Evolutionary conservation across 2,888 invertebrate genomes (phyloP).

Genomic region (Coenonympha arcania): DNA sequence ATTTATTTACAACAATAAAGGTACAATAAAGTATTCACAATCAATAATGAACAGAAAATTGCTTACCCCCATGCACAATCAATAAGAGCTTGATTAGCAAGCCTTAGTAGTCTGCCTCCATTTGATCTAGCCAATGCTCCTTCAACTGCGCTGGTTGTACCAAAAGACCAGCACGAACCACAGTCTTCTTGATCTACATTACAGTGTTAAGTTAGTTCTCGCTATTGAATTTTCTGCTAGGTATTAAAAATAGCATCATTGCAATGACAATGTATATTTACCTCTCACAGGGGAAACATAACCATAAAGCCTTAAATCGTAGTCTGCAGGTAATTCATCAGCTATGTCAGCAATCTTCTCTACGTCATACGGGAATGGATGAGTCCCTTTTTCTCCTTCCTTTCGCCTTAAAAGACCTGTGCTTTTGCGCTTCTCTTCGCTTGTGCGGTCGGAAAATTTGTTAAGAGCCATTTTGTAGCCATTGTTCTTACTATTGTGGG

Average conservation of each 20-base stretch:
- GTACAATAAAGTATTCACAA: too few relatives aligned
- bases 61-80: conserved; percentile 59
- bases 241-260: neutral
- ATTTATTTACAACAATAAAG: too few relatives aligned
- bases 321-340: conserved; percentile 39
- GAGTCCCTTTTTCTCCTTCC: conserved; percentile 39
- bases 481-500: conserved; percentile 41
- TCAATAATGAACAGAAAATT: neutral
- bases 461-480: conserved; percentile 49
- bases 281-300: conserved; percentile 46
- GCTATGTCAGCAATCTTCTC: conserved; percentile 31
- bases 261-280: conserved; percentile 29
- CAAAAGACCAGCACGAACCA: conserved; percentile 55
- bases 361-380: conserved; percentile 48
- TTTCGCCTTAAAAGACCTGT: conserved; percentile 40
- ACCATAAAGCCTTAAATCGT: conserved; percentile 46
- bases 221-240: neutral
- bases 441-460: conserved; percentile 52
- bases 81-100: conserved; percentile 54
- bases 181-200: conserved; percentile 49
- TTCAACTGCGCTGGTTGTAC: conserved; percentile 49
- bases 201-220: neutral
- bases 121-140: conserved; percentile 52
- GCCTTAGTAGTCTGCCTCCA: conserved; percentile 47
- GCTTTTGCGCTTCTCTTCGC: conserved; percentile 42